Percentiles rank a stretch among this genome's conserved stretches.
phyloP scores from a whole-genome alignment of 2,113 vertebrate species.

The Opisthocomus hoazin region DNA sequence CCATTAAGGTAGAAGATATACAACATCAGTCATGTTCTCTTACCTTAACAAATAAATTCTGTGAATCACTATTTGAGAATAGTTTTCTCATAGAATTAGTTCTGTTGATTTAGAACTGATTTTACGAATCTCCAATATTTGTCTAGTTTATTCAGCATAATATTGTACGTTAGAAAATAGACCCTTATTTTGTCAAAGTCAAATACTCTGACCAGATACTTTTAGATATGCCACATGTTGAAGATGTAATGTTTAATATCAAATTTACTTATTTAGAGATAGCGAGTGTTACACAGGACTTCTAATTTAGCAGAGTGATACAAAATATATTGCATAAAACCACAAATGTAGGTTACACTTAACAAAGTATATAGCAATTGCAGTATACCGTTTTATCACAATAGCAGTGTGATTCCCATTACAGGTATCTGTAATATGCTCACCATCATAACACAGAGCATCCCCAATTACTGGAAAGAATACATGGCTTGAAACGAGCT shows the following conservation, averaged over 20 bases:
- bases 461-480: fast-evolving
- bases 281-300: not conserved
- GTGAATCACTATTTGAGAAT: not conserved
- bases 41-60: not conserved
- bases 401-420: not conserved
- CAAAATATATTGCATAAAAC: not conserved
- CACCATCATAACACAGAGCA: not conserved
- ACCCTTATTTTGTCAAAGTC: not conserved
- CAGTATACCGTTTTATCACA: not conserved
- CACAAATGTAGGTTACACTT: not conserved
- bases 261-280: not conserved
- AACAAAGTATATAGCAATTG: not conserved
- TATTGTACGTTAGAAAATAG: not conserved
- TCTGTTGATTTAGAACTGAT: not conserved
- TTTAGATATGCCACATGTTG: not conserved
- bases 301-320: not conserved
- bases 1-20: not conserved
- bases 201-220: not conserved
- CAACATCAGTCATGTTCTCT: not conserved
- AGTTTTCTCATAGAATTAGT: not conserved
- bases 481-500: not conserved
- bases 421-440: not conserved
- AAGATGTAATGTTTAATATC: not conserved
- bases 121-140: not conserved
- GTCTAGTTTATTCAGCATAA: not conserved